Evolutionary conservation across 2,113 vertebrate species (phyloP).

Genomic region (Cisticola juncidis): DNA sequence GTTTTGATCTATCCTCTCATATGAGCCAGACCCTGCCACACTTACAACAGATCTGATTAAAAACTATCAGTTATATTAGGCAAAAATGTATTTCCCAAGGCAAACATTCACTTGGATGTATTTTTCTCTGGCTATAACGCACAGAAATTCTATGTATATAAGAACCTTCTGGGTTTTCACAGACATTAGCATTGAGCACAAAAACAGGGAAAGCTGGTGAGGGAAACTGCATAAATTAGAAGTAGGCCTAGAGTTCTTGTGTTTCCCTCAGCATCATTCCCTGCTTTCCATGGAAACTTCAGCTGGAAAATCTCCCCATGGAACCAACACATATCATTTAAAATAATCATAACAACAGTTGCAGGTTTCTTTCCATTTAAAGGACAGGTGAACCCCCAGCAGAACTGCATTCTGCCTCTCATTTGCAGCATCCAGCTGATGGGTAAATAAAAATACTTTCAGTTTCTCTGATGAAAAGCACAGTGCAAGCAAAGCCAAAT

Average conservation of each 20-base stretch:
- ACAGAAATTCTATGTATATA: conserved; percentile 11
- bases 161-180: conserved; percentile 41
- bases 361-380: background rate
- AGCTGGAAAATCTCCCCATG: conserved; percentile 10
- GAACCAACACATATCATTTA: background rate
- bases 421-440: background rate
- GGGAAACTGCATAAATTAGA: conserved; percentile 2
- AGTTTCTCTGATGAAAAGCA: background rate
- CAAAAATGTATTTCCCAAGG: conserved; percentile 58
- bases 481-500: background rate
- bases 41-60: conserved; percentile 41
- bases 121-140: conserved; percentile 3
- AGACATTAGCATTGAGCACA: conserved; percentile 28
- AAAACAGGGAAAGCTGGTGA: conserved; percentile 1
- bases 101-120: background rate
- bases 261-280: background rate
- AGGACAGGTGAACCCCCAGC: background rate
- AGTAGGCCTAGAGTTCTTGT: background rate
- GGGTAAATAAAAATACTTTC: background rate
- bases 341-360: background rate
- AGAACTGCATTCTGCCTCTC: background rate
- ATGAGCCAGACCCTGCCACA: background rate
- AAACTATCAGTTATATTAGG: conserved; percentile 60
- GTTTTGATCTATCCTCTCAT: conserved; percentile 39
- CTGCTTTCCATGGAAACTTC: conserved; percentile 18